Conservation (phyloP, 1,140 invertebrate genomes). For the Drosophila arizonae region DNA sequence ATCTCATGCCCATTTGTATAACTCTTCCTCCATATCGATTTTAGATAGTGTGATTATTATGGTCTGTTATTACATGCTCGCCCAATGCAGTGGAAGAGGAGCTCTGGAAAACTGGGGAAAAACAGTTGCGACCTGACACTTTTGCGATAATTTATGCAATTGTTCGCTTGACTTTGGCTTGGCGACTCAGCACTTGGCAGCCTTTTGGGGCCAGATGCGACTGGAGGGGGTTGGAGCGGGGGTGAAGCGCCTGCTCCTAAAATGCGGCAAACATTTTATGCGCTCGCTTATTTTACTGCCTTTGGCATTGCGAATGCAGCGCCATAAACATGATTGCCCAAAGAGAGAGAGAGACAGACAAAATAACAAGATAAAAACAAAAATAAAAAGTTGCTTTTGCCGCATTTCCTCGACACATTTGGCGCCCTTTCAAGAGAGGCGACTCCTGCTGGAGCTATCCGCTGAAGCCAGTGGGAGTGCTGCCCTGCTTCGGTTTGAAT, state of each 20-base stretch:
- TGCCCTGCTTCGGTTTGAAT: not conserved
- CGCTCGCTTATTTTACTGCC: constrained; percentile 49
- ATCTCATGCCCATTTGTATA: constrained; percentile 43
- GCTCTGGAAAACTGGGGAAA: constrained; percentile 6
- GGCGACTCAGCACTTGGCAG: constrained; percentile 46
- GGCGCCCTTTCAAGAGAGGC: constrained; percentile 56
- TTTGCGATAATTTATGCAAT: constrained; percentile 64
- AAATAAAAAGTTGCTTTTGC: constrained; percentile 41
- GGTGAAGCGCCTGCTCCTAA: constrained; percentile 47
- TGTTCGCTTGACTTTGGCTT: constrained; percentile 55
- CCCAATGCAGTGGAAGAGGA: constrained; percentile 65
- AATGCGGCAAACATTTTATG: constrained; percentile 66
- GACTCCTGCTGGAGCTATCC: not conserved
- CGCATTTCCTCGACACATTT: constrained; percentile 71
- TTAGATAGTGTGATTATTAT: constrained; percentile 62
- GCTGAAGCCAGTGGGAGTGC: not conserved
- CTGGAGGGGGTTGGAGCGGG: not conserved
- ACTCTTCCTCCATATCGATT: constrained; percentile 28
- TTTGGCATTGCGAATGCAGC: constrained; percentile 43
- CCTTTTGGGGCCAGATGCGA: constrained; percentile 8
- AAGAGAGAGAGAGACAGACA: constrained; percentile 37
- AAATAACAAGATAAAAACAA: too few relatives aligned
- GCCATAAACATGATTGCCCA: constrained; percentile 55
- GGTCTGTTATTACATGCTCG: constrained; percentile 59
- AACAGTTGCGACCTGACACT: constrained; percentile 34